Conservation (phyloP, 2,888 invertebrate species). For the Polyommatus iphigenia region DNA sequence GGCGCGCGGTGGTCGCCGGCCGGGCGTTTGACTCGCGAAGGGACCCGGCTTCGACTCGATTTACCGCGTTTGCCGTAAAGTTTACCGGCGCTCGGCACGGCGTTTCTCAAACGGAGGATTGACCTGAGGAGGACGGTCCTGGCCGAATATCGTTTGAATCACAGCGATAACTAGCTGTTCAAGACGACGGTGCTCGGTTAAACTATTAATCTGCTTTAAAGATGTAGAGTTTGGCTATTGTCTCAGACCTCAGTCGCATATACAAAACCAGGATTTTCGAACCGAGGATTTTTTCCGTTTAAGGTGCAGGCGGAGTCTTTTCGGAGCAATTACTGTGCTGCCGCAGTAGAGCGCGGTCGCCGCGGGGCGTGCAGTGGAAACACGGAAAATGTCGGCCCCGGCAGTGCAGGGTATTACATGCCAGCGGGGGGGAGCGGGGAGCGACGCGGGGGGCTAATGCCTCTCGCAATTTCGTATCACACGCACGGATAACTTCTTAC, state of each 20-base stretch:
- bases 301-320: too few species aligned
- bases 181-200: neutral
- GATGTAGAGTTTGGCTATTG: too few species aligned
- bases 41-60: constrained; percentile 46
- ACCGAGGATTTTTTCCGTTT: too few species aligned
- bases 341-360: constrained; percentile 28
- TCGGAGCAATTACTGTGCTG: neutral
- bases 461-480: constrained; percentile 45
- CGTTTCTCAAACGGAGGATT: constrained; percentile 30
- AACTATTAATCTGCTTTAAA: neutral
- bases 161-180: neutral
- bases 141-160: constrained; percentile 32
- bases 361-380: constrained; percentile 40
- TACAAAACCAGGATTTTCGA: too few species aligned
- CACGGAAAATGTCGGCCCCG: constrained; percentile 39
- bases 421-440: constrained; percentile 37
- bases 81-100: constrained; percentile 36
- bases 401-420: constrained; percentile 41
- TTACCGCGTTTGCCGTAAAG: constrained; percentile 47
- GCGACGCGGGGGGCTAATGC: constrained; percentile 39
- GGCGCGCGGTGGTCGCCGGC: constrained; percentile 36
- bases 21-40: constrained; percentile 48
- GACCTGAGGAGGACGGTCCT: too few species aligned
- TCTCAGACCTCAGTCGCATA: too few species aligned
- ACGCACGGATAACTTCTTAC: constrained; percentile 32